These are phyloP conservation scores for Sebastes oblongus DNA, from an alignment of 2,797 vertebrate species.

Conservation along the genomic window DNA sequence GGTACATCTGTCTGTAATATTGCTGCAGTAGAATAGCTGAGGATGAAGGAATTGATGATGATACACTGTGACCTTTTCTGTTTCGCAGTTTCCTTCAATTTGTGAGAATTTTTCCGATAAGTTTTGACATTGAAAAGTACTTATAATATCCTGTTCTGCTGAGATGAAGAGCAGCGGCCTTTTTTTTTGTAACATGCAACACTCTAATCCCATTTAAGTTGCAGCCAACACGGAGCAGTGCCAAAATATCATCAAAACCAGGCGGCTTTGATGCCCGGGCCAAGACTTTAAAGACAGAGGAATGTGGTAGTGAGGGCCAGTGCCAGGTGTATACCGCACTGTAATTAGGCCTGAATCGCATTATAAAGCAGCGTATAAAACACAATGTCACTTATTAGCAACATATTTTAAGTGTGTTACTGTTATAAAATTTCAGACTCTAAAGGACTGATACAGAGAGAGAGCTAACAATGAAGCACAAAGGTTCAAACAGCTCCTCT, in stretches of 20 bases:
- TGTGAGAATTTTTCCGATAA: slow-evolving; percentile 20
- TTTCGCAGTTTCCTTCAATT: slow-evolving; percentile 36
- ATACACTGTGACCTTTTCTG: not conserved
- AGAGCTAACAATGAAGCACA: slow-evolving; percentile 44
- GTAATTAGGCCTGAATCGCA: slow-evolving; percentile 81
- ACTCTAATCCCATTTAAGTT: slow-evolving; percentile 80
- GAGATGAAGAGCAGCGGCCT: slow-evolving; percentile 71
- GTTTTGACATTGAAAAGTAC: slow-evolving; percentile 71
- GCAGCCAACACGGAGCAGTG: slow-evolving; percentile 75
- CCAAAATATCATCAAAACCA: slow-evolving; percentile 83
- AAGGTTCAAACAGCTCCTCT: slow-evolving; percentile 48
- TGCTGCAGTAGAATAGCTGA: not conserved
- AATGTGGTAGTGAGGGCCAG: slow-evolving; percentile 76
- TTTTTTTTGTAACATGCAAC: slow-evolving; percentile 69
- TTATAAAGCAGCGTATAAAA: slow-evolving; percentile 77
- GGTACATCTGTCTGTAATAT: not conserved
- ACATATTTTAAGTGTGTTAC: slow-evolving; percentile 57
- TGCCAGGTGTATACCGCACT: slow-evolving; percentile 81
- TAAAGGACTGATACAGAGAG: slow-evolving; percentile 21
- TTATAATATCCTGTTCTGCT: slow-evolving; percentile 69
- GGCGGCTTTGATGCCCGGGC: slow-evolving; percentile 80
- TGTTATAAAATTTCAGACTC: slow-evolving; percentile 20
- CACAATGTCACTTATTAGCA: slow-evolving; percentile 70
- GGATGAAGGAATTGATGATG: not conserved
- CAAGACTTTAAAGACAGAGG: slow-evolving; percentile 82